A percentile compares a stretch with the other conserved stretches of the same genome.
phyloP scores from a whole-genome alignment of 2,113 vertebrate genomes.

The Bombycilla garrulus region DNA sequence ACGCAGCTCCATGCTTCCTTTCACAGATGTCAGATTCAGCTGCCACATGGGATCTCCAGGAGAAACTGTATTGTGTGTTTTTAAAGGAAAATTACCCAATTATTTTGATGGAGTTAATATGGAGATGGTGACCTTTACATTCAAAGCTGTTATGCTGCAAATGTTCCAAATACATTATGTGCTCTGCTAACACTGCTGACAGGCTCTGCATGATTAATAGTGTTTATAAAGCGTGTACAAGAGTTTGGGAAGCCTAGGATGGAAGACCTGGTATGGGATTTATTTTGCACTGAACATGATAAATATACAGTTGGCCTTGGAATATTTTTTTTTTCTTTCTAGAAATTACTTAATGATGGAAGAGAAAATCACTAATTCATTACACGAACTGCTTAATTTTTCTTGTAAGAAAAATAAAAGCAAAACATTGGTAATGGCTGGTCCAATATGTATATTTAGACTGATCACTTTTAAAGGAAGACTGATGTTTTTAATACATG shows the following conservation, averaged over 20 bases:
- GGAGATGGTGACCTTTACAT: constrained; percentile 63
- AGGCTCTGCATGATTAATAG: constrained; percentile 47
- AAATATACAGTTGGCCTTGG: constrained; percentile 32
- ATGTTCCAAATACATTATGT: constrained; percentile 52
- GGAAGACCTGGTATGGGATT: constrained; percentile 51
- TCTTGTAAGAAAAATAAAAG: constrained; percentile 31
- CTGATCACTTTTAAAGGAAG: constrained; percentile 21
- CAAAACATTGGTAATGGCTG: neutral
- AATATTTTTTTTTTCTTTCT: constrained; percentile 15
- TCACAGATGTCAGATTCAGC: constrained; percentile 38
- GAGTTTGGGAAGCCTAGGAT: constrained; percentile 39
- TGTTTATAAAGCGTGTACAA: constrained; percentile 54
- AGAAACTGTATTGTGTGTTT: constrained; percentile 57
- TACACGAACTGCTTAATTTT: constrained; percentile 37
- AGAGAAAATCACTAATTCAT: constrained; percentile 62
- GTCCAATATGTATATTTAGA: neutral
- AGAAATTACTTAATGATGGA: constrained; percentile 41
- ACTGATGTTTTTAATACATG: constrained; percentile 15
- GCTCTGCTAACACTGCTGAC: constrained; percentile 30
- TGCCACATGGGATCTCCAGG: neutral
- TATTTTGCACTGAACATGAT: constrained; percentile 48
- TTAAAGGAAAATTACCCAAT: constrained; percentile 62
- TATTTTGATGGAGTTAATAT: constrained; percentile 63
- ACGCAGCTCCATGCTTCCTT: constrained; percentile 33
- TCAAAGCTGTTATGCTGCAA: constrained; percentile 48